phyloP scores from a whole-genome alignment of 2,888 invertebrate genomes.

The Lasius fuliginosus region DNA sequence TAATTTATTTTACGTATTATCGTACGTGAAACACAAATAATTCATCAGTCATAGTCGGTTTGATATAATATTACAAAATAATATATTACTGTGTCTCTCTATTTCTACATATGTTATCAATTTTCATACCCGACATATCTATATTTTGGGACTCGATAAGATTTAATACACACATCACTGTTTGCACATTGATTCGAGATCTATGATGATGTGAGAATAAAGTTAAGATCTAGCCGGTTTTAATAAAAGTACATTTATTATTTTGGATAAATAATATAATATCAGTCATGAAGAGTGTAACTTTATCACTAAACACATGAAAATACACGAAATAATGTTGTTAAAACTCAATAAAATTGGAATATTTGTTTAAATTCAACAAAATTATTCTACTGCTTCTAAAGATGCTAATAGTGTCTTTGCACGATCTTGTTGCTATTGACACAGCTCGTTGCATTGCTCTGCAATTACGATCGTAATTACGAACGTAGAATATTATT shows the following conservation, averaged over 20 bases:
- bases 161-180: background rate
- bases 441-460: constrained; percentile 10
- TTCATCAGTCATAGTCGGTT: background rate
- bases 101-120: background rate
- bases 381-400: background rate
- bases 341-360: background rate
- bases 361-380: background rate
- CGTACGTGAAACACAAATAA: background rate
- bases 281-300: background rate
- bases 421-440: background rate
- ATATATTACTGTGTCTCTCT: constrained; percentile 1
- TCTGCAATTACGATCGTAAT: background rate
- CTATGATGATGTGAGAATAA: background rate
- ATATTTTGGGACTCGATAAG: background rate
- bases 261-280: background rate
- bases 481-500: background rate
- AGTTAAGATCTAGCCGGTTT: background rate
- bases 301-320: background rate
- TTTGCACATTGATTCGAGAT: background rate
- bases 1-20: background rate
- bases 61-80: background rate
- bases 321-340: constrained; percentile 5
- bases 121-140: background rate
- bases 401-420: background rate
- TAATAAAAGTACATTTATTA: constrained; percentile 20